Conservation (phyloP, 2,797 vertebrate species). For the Notolabrus celidotus region DNA sequence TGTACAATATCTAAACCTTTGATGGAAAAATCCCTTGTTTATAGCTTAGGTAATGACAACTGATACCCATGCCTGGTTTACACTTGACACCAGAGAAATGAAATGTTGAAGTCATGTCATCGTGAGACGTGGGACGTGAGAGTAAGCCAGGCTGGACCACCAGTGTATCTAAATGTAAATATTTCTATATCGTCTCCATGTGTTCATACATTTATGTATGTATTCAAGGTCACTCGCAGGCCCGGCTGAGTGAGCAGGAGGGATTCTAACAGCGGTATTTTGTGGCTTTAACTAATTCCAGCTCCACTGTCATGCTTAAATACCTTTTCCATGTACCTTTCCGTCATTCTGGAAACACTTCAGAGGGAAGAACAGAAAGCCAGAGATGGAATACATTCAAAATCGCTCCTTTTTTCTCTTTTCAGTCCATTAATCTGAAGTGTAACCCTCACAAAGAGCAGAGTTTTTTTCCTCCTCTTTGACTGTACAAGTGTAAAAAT, state of each 20-base stretch:
- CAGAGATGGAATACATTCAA: slow-evolving; percentile 64
- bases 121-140: slow-evolving; percentile 32
- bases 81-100: slow-evolving; percentile 42
- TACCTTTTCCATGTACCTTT: slow-evolving; percentile 74
- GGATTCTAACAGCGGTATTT: slow-evolving; percentile 71
- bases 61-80: slow-evolving; percentile 11
- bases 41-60: slow-evolving; percentile 24
- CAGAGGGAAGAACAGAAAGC: slow-evolving; percentile 63
- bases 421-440: slow-evolving; percentile 64
- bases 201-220: slow-evolving; percentile 80
- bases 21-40: slow-evolving; percentile 31
- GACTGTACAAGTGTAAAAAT: slow-evolving; percentile 71
- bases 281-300: slow-evolving; percentile 77
- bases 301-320: slow-evolving; percentile 76
- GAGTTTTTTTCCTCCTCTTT: slow-evolving; percentile 45
- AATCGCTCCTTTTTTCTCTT: slow-evolving; percentile 48
- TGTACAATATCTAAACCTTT: slow-evolving; percentile 17
- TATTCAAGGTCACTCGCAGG: slow-evolving; percentile 71
- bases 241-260: slow-evolving; percentile 62
- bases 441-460: slow-evolving; percentile 53
- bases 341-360: slow-evolving; percentile 70
- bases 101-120: slow-evolving; percentile 47
- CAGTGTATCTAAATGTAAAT: slow-evolving; percentile 77
- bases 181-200: slow-evolving; percentile 60
- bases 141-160: slow-evolving; percentile 34